Evolutionary conservation across 1,140 invertebrate genomes (phyloP), one percentile per base, ranked within the genome.

Genomic region (Halesus radiatus): DNA sequence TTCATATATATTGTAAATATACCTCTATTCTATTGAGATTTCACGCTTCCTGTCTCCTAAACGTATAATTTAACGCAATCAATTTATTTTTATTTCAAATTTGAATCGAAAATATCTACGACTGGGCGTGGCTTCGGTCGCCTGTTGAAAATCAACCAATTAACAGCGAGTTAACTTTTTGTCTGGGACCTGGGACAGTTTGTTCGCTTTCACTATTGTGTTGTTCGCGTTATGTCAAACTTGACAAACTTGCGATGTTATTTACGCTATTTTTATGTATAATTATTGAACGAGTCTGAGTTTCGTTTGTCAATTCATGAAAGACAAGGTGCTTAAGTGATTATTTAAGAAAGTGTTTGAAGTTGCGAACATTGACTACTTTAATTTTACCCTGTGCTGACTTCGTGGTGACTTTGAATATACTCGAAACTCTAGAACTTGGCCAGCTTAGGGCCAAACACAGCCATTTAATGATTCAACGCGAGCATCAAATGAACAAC

Each of bases 401-500:
- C 37, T 45, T 68, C 8, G 64, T 68, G 64, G 29, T 3, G 8
- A 60, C 23, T n/a, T 58, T 60, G 16, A 22, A 23, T 60, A 60
- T 7, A 60, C 56, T 23, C 16, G 13, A 37, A 66, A 70, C 66
- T 70, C 23, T 45, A 20, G 3, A 23, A 45, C 26, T 72, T 72
- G 18, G 68, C 68, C 45, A 72, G 45, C 62, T 23, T 52, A 53
- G 15, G 22, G 68, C 45, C 68, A 52, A 72, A 72, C 45, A 72
- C 68, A 72, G 68, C 68, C 68, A 15, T 72, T 79, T 79, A 89
- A 89, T 89, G 88, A 89, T 89, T 89, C 88, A 89, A 89, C 88
- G 88, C 85, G 88, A 89, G 87, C 72, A 76, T 76, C 88, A 89
- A 89, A 92, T 91, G 90, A 92, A 91, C 87, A 92, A 91, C 87